A percentile compares a stretch with the other conserved stretches of the same genome.
Evolutionary conservation across 1,140 invertebrate genomes (phyloP).

Genomic region (Pseudachorutes palmiensis): DNA sequence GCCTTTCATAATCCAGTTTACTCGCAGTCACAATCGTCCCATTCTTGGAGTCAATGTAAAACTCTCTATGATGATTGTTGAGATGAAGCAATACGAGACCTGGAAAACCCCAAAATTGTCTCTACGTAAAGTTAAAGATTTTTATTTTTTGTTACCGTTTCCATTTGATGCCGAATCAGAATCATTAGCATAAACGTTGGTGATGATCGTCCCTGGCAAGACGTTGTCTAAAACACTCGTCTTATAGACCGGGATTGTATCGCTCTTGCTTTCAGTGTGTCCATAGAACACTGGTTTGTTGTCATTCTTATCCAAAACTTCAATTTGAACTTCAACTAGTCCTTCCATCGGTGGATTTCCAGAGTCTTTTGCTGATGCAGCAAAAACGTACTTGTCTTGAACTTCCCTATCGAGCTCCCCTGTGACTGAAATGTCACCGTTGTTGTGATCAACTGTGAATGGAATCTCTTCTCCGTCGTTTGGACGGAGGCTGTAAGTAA

Average conservation of each 20-base stretch:
- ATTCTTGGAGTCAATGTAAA: constrained; percentile 68
- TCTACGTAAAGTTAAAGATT: background rate
- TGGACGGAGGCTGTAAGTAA: constrained; percentile 66
- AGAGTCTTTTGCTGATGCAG: constrained; percentile 66
- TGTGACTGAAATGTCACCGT: constrained; percentile 63
- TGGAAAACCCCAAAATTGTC: background rate
- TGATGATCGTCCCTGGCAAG: constrained; percentile 58
- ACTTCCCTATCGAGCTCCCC: constrained; percentile 71
- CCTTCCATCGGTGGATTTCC: constrained; percentile 56
- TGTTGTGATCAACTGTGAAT: constrained; percentile 63
- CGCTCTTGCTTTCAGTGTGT: constrained; percentile 22
- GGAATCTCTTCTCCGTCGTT: constrained; percentile 55
- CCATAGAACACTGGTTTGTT: constrained; percentile 58
- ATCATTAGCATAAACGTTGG: constrained; percentile 70
- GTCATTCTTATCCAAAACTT: constrained; percentile 59
- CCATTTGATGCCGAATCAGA: constrained; percentile 73
- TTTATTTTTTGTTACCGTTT: constrained; percentile 44
- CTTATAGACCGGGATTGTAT: constrained; percentile 57
- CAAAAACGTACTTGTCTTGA: constrained; percentile 59
- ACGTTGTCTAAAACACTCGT: constrained; percentile 59
- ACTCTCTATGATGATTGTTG: constrained; percentile 42
- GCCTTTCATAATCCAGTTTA: constrained; percentile 63
- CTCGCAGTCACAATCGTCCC: constrained; percentile 65
- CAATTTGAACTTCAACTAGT: constrained; percentile 65
- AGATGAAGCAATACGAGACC: constrained; percentile 65